A percentile compares a stretch with the other conserved stretches of the same genome.
phyloP scores from a whole-genome alignment of 2,888 invertebrate species.

The Plutella xylostella region DNA sequence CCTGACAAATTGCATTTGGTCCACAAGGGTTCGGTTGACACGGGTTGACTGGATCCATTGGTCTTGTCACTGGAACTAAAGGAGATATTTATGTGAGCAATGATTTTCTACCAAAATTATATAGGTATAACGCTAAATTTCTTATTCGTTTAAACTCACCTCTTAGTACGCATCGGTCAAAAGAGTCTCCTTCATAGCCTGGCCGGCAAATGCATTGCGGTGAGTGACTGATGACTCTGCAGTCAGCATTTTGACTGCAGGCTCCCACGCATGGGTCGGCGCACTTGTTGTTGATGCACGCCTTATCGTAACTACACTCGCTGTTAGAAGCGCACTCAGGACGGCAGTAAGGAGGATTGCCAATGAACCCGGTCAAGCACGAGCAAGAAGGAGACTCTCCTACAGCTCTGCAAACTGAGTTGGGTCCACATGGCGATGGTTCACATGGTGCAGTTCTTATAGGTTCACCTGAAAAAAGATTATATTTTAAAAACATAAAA shows the following conservation, averaged over 20 bases:
- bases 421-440: conserved; percentile 84
- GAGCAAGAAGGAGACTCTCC: conserved; percentile 75
- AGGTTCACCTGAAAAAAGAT: conserved; percentile 33
- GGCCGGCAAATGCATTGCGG: conserved; percentile 84
- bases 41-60: conserved; percentile 39
- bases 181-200: conserved; percentile 82
- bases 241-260: conserved; percentile 81
- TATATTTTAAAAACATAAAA: too few relatives aligned
- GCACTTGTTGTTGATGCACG: conserved; percentile 84
- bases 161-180: conserved; percentile 72
- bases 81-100: neutral
- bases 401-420: conserved; percentile 74
- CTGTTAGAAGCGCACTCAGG: conserved; percentile 87
- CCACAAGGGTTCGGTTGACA: conserved; percentile 76
- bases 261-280: conserved; percentile 84
- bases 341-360: conserved; percentile 80
- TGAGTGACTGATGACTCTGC: conserved; percentile 85
- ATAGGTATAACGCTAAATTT: neutral
- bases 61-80: conserved; percentile 30
- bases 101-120: neutral
- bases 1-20: conserved; percentile 74
- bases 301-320: conserved; percentile 80
- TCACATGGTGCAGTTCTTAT: conserved; percentile 66
- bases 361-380: conserved; percentile 78
- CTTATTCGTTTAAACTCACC: conserved; percentile 29